Percentiles rank a stretch among this genome's conserved stretches.
Evolutionary conservation across 2,797 vertebrate species (phyloP).

Genomic region (Discoglossus pictus): DNA sequence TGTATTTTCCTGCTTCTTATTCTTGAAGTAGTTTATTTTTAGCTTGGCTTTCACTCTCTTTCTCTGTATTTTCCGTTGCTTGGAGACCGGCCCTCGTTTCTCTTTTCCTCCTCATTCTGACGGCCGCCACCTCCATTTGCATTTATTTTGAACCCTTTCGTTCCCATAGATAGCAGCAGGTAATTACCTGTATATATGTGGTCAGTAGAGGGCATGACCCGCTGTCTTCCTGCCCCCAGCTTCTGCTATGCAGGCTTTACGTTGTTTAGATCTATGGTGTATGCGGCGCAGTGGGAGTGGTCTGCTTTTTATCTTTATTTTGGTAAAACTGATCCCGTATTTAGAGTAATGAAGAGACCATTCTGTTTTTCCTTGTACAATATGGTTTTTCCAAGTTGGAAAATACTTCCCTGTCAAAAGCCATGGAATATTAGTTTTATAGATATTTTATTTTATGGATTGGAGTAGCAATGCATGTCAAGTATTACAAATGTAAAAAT

Average conservation of each 20-base stretch:
- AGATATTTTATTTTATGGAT: too few relatives aligned
- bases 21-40: slow-evolving; percentile 71
- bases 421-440: too few relatives aligned
- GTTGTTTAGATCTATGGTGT: background rate
- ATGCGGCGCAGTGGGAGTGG: background rate
- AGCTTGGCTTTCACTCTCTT: slow-evolving; percentile 59
- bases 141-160: slow-evolving; percentile 37
- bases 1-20: slow-evolving; percentile 56
- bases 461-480: too few relatives aligned
- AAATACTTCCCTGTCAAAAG: too few relatives aligned
- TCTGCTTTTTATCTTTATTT: background rate
- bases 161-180: background rate
- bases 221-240: too few relatives aligned
- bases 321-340: background rate
- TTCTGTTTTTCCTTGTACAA: background rate
- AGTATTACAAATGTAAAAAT: too few relatives aligned
- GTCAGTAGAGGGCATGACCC: too few relatives aligned
- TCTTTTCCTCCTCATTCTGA: slow-evolving; percentile 68
- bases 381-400: too few relatives aligned
- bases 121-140: slow-evolving; percentile 67
- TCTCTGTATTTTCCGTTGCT: slow-evolving; percentile 69
- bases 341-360: background rate
- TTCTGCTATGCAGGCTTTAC: too few relatives aligned
- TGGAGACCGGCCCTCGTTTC: slow-evolving; percentile 69
- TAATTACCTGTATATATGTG: too few relatives aligned